A percentile compares a stretch with the other conserved stretches of the same genome.
Evolutionary conservation across 2,113 vertebrate genomes (phyloP).

Genomic region (Macquaria ambigua): DNA sequence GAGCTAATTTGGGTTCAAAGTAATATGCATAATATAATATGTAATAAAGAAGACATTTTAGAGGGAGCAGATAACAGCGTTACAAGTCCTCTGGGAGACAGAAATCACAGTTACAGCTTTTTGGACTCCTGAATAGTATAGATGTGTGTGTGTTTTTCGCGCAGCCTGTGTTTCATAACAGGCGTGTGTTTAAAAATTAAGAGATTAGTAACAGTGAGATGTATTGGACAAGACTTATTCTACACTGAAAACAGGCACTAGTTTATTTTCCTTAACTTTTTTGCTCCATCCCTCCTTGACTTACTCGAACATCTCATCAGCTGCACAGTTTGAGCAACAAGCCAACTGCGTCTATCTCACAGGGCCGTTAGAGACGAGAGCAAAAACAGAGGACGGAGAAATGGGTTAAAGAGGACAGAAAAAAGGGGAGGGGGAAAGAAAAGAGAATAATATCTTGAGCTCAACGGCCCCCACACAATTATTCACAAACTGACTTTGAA

Average conservation of each 20-base stretch:
- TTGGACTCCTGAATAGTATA: not conserved
- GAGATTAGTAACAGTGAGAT: not conserved
- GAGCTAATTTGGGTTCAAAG: not conserved
- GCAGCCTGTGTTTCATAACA: too few relatives aligned
- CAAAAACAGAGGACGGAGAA: not conserved
- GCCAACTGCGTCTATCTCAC: not conserved
- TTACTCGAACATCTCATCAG: not conserved
- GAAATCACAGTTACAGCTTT: not conserved
- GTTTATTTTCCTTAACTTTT: not conserved
- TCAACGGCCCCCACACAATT: not conserved
- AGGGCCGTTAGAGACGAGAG: not conserved
- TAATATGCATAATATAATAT: too few relatives aligned
- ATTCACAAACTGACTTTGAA: constrained; percentile 4
- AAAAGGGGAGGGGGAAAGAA: not conserved
- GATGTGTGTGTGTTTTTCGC: not conserved
- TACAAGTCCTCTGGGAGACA: not conserved
- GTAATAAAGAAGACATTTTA: not conserved
- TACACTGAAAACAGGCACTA: not conserved
- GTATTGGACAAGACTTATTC: not conserved
- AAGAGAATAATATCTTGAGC: not conserved
- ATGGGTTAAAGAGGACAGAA: not conserved
- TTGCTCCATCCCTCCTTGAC: not conserved
- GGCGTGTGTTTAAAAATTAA: not conserved
- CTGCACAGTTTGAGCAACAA: not conserved
- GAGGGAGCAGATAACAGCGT: not conserved